These are phyloP conservation scores for Andrena bucephala DNA, from an alignment of 2,888 invertebrate species.

Conservation along the genomic window DNA sequence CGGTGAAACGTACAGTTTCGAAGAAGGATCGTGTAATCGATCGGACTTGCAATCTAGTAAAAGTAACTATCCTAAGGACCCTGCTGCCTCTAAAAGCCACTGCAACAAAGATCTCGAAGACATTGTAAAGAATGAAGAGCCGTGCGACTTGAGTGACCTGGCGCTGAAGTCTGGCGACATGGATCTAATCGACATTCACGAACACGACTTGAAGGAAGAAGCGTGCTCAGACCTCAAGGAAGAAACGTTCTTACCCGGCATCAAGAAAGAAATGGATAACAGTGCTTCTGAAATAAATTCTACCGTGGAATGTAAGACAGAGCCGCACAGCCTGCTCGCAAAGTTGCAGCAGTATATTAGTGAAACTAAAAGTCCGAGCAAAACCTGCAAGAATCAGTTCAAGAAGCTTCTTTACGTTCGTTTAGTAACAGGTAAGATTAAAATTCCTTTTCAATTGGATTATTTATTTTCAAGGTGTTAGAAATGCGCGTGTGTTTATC, in stretches of 20 bases:
- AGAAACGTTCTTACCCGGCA: neutral
- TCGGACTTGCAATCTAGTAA: neutral
- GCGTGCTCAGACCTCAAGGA: too few species aligned
- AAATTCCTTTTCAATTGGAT: too few species aligned
- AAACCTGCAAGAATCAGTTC: neutral
- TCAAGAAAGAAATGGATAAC: neutral
- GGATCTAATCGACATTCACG: too few species aligned
- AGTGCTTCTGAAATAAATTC: neutral
- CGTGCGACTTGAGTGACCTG: neutral
- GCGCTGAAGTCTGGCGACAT: too few species aligned
- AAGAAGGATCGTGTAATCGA: neutral
- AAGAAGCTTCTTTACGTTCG: neutral
- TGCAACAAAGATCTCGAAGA: neutral
- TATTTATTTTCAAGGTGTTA: neutral
- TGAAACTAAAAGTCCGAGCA: neutral
- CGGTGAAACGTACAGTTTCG: neutral
- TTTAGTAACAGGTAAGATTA: constrained; percentile 24
- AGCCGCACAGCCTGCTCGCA: neutral
- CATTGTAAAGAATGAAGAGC: neutral
- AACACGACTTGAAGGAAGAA: too few species aligned
- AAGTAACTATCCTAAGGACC: neutral
- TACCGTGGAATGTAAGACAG: neutral
- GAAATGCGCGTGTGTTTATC: constrained; percentile 33
- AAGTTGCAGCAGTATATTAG: constrained; percentile 26
- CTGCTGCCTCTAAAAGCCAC: neutral